phyloP scores from a whole-genome alignment of 1,140 invertebrate species.

The Achroia grisella region DNA sequence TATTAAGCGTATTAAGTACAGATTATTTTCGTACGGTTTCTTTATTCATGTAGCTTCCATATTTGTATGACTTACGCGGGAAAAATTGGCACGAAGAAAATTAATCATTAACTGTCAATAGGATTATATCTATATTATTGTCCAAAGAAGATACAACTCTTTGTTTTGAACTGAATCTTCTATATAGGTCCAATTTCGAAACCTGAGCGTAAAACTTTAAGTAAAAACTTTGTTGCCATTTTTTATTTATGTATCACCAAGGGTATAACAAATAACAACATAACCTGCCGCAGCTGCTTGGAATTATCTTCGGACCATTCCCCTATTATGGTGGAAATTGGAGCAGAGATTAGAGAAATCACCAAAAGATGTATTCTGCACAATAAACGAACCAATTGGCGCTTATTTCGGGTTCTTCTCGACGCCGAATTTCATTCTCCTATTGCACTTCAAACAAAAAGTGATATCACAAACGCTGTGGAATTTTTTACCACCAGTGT shows the following conservation, averaged over 20 bases:
- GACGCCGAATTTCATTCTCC: not conserved
- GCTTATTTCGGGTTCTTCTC: not conserved
- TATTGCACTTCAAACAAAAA: not conserved
- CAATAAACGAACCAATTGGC: not conserved
- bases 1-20: too few species aligned
- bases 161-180: too few species aligned
- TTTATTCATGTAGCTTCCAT: too few species aligned
- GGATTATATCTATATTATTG: too few species aligned
- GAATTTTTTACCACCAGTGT: not conserved
- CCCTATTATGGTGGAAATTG: not conserved
- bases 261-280: not conserved
- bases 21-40: too few species aligned
- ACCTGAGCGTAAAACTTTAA: too few species aligned
- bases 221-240: too few species aligned
- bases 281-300: not conserved
- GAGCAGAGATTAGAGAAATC: not conserved
- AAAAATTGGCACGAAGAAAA: too few species aligned
- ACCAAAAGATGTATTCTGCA: not conserved
- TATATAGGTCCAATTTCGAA: too few species aligned
- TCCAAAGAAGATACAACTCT: too few species aligned
- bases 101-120: too few species aligned
- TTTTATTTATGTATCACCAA: conserved; percentile 19
- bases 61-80: too few species aligned
- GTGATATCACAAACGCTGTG: not conserved
- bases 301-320: not conserved